Evolutionary conservation across 1,140 invertebrate species (phyloP).

Genomic region (Hesperophylax magnus): DNA sequence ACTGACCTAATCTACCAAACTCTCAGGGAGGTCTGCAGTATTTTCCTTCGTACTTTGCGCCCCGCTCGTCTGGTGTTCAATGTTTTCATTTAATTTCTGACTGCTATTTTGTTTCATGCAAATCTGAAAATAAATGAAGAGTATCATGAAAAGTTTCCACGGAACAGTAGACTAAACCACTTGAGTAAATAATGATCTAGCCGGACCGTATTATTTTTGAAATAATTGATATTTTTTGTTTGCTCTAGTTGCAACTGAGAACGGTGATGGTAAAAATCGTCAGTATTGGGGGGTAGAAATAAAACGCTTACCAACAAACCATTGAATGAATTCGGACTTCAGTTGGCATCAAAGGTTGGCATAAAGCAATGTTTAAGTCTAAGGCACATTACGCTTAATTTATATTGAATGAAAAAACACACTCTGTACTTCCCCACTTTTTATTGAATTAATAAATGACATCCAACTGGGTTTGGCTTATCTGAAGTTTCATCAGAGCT

Average conservation of each 20-base stretch:
- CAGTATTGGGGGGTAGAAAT: background rate
- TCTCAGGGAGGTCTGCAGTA: too few species aligned
- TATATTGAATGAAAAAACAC: too few species aligned
- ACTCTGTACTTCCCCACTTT: too few species aligned
- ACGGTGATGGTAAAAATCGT: slow-evolving; percentile 58
- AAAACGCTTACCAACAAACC: background rate
- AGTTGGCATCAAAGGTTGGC: background rate
- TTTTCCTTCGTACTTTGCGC: too few species aligned
- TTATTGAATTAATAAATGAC: too few species aligned
- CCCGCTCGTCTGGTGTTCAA: background rate
- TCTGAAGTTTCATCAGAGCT: too few species aligned
- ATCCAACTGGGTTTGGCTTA: too few species aligned
- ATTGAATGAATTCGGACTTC: background rate
- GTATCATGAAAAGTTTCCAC: slow-evolving; percentile 8
- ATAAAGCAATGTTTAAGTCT: too few species aligned
- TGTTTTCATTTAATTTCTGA: slow-evolving; percentile 30
- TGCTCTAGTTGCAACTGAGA: background rate
- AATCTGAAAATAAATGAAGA: slow-evolving; percentile 32
- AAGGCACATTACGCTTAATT: too few species aligned
- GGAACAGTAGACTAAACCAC: slow-evolving; percentile 30
- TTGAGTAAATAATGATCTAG: slow-evolving; percentile 30
- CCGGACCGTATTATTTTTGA: slow-evolving; percentile 14
- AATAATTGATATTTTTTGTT: slow-evolving; percentile 34
- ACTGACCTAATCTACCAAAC: too few species aligned
- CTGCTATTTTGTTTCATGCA: slow-evolving; percentile 12